Evolutionary conservation across 2,888 invertebrate species (phyloP).

Genomic region (Epiperipatus broadwayi): DNA sequence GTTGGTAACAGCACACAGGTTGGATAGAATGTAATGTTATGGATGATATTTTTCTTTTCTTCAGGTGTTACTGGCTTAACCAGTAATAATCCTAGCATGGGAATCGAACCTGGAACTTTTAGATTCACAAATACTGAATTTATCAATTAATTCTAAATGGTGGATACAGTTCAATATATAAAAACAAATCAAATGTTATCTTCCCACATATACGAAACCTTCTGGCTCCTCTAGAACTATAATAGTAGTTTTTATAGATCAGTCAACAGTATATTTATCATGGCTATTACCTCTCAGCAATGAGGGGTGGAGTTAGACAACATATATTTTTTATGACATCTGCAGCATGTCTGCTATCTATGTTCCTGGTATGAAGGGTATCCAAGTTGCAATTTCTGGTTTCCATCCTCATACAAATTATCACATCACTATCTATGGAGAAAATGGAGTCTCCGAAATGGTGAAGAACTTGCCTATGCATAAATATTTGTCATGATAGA

Average conservation of each 20-base stretch:
- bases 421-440: slow-evolving; percentile 68
- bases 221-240: slow-evolving; percentile 76
- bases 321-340: slow-evolving; percentile 64
- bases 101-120: no score
- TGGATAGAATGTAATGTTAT: no score
- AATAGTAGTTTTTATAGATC: slow-evolving; percentile 69
- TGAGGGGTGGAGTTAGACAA: slow-evolving; percentile 64
- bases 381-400: slow-evolving; percentile 72
- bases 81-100: no score
- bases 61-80: no score
- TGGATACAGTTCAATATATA: no score
- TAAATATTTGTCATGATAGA: slow-evolving; percentile 76
- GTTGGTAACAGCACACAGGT: no score
- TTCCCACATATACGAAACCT: no score
- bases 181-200: no score
- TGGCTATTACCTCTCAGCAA: slow-evolving; percentile 62
- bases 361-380: slow-evolving; percentile 49
- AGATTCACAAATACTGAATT: no score
- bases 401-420: slow-evolving; percentile 81
- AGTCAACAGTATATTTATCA: slow-evolving; percentile 69
- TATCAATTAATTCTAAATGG: no score
- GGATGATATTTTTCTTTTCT: no score
- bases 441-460: slow-evolving; percentile 66
- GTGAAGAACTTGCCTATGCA: slow-evolving; percentile 29
- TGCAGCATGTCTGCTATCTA: slow-evolving; percentile 53